phyloP scores from a whole-genome alignment of 2,113 vertebrate species.

The Rhadina sibilatrix region DNA sequence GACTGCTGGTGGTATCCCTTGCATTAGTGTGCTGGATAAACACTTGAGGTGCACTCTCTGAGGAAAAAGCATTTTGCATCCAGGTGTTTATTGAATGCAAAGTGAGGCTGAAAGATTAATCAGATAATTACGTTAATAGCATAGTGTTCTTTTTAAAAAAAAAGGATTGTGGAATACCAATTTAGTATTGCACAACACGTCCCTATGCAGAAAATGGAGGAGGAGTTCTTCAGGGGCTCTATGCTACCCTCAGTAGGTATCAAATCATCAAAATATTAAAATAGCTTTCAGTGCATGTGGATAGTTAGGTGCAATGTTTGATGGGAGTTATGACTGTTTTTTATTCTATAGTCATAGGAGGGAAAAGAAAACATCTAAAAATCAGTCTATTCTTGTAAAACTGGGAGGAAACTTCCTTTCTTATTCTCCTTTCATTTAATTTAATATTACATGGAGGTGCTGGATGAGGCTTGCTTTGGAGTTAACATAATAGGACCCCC shows the following conservation, averaged over 20 bases:
- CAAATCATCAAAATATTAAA: background rate
- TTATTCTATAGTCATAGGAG: background rate
- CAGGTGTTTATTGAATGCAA: slow-evolving; percentile 16
- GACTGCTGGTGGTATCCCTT: background rate
- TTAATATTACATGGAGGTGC: background rate
- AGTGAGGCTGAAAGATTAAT: slow-evolving; percentile 39
- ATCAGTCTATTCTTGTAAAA: background rate
- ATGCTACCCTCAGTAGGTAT: background rate
- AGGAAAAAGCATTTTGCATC: background rate
- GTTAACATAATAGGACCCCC: background rate
- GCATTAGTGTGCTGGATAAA: slow-evolving; percentile 1
- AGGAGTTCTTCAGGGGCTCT: background rate
- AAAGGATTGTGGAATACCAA: background rate
- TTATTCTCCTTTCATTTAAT: background rate
- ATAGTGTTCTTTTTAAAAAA: background rate
- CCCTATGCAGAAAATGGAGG: background rate
- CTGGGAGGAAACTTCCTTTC: background rate
- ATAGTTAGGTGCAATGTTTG: background rate
- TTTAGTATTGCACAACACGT: background rate
- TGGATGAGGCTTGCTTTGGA: background rate
- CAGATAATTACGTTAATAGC: background rate
- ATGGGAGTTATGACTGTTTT: background rate
- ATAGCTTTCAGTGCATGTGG: background rate
- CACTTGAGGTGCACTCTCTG: slow-evolving; percentile 5
- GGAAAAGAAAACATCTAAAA: background rate